Conservation (phyloP, 2,797 vertebrate genomes). For the Manis javanica region DNA sequence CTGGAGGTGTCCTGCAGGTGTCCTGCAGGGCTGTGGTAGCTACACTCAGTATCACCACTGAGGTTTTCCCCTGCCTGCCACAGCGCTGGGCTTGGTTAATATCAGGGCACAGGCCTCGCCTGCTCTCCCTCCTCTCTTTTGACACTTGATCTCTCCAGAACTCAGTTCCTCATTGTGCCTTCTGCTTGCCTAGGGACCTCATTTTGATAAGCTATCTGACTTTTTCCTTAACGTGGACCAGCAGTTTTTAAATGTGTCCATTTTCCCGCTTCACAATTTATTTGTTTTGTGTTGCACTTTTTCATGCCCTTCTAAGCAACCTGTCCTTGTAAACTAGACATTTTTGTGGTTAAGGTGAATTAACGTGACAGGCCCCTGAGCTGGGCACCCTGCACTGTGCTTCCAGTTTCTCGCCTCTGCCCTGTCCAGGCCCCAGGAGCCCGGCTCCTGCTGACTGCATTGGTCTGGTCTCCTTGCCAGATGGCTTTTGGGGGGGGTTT, state of each 20-base stretch:
- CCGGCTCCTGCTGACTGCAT: not conserved
- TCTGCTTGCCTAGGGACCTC: not conserved
- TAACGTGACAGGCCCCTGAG: not conserved
- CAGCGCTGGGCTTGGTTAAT: not conserved
- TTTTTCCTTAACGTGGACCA: not conserved
- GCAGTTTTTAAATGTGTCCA: not conserved
- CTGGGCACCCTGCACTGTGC: not conserved
- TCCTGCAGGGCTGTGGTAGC: not conserved
- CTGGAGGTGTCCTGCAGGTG: not conserved
- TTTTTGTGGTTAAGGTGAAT: not conserved
- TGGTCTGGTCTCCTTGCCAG: not conserved
- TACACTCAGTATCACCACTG: not conserved
- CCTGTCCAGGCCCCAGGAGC: not conserved
- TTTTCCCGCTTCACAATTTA: not conserved
- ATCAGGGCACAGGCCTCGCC: too few relatives aligned
- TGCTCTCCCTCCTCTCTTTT: not conserved
- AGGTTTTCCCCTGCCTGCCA: not conserved
- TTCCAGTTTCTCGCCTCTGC: not conserved
- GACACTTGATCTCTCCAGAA: not conserved
- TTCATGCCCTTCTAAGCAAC: not conserved
- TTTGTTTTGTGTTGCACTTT: not conserved
- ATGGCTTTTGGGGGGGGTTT: not conserved
- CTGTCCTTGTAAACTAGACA: not conserved
- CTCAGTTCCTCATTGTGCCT: not conserved
- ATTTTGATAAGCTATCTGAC: not conserved